Conservation (phyloP, 2,113 vertebrate species). For the Eidolon helvum region DNA sequence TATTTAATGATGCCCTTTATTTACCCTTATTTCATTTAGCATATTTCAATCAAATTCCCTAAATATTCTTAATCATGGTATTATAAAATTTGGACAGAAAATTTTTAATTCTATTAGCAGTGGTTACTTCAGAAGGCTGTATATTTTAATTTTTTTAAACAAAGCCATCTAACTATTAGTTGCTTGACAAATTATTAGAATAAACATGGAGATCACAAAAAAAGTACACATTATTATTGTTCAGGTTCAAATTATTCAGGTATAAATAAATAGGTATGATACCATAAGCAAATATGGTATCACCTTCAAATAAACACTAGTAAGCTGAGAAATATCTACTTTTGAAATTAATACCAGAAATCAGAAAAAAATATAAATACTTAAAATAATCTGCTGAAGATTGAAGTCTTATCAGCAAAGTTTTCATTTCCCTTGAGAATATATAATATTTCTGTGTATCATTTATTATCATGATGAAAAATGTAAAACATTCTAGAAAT, state of each 20-base stretch:
- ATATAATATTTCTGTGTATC: neutral
- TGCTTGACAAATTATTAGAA: neutral
- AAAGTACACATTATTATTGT: neutral
- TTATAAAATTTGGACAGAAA: neutral
- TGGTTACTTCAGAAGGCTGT: neutral
- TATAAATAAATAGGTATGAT: neutral
- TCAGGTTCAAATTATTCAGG: neutral
- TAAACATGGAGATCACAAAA: neutral
- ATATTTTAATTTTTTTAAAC: slow-evolving; percentile 13
- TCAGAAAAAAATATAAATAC: neutral
- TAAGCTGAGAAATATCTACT: neutral
- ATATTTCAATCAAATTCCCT: neutral
- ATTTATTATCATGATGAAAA: neutral
- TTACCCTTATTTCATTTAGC: neutral
- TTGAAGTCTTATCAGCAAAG: neutral
- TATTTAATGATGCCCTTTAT: neutral
- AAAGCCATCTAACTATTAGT: neutral
- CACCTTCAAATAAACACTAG: neutral
- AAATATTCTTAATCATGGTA: neutral
- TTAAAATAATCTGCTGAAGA: neutral
- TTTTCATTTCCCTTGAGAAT: neutral
- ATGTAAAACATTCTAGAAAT: neutral
- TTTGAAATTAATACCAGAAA: neutral
- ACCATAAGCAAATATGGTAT: neutral
- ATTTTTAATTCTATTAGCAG: neutral